Evolutionary conservation across 1,140 invertebrate genomes (phyloP).

Genomic region (Eupeodes corollae): DNA sequence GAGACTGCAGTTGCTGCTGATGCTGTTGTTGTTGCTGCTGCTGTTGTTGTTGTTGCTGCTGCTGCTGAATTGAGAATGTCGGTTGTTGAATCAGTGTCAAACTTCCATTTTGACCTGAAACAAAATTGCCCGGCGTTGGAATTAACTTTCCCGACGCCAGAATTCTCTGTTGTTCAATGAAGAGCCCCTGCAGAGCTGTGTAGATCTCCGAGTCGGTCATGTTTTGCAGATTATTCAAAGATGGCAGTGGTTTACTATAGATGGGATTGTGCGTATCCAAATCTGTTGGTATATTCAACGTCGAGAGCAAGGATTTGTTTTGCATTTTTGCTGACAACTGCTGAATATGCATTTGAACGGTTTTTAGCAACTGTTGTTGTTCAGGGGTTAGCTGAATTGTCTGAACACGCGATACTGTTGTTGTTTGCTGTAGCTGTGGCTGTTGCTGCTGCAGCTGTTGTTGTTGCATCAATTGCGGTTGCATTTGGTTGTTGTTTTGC

Average conservation of each 20-base stretch:
- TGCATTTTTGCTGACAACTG: slow-evolving; percentile 41
- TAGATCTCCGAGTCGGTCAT: slow-evolving; percentile 37
- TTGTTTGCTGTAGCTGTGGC: slow-evolving; percentile 16
- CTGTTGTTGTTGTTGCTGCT: slow-evolving; percentile 7
- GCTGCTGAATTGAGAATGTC: neutral
- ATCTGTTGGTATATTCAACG: slow-evolving; percentile 19
- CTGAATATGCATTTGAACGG: slow-evolving; percentile 49
- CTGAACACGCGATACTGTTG: slow-evolving; percentile 41
- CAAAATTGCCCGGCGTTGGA: slow-evolving; percentile 40
- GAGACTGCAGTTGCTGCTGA: slow-evolving; percentile 1
- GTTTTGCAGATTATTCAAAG: slow-evolving; percentile 1
- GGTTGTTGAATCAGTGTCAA: slow-evolving; percentile 5
- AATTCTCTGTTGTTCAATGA: slow-evolving; percentile 50
- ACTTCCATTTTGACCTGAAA: slow-evolving; percentile 12
- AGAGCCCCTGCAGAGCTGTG: slow-evolving; percentile 42
- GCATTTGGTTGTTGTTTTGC: slow-evolving; percentile 5
- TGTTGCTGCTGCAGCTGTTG: slow-evolving; percentile 13
- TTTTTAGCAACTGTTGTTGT: slow-evolving; percentile 47
- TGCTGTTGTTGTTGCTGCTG: slow-evolving; percentile 18
- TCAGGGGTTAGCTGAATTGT: slow-evolving; percentile 49
- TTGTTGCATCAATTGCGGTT: slow-evolving; percentile 4
- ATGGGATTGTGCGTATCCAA: slow-evolving; percentile 26
- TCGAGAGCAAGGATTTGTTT: slow-evolving; percentile 25
- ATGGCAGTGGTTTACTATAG: slow-evolving; percentile 23
- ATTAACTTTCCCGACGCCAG: slow-evolving; percentile 49